Base-by-base conservation (phyloP, 2,888 invertebrate genomes). In the Acleris laterana region DNA sequence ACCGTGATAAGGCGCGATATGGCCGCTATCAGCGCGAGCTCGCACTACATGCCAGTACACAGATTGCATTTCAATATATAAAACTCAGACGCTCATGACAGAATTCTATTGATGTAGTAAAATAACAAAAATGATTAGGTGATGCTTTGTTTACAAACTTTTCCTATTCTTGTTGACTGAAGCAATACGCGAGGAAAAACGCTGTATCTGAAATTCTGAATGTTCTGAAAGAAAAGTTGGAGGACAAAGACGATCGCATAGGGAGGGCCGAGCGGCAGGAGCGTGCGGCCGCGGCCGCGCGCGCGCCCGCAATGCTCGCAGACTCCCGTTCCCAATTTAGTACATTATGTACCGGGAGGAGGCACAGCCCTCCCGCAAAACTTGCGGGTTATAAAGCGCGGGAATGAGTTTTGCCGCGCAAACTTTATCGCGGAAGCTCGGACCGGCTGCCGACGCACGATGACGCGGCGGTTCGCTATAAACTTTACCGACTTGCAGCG, bases 351-450 rank as follows among this genome's bases (percentile, higher is more conserved):
- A 87, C 80, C 70, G 69, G 53, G 55, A 32, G 55, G 42, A 55
- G 53, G 51, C 56, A 52, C 38, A 51, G 61, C 78, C 80, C 79
- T 74, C 74, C 79, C 78, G 79, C 84, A 81, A 88, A 88, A 86
- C 84, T 84, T 84, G 76, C 80, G 80, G 80, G 82, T 81, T 84
- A 84, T 87, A 88, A 89, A 89, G 87, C 88, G 89, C 90, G 90
- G 88, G 88, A 90, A 89, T 85, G 89, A 88, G 83, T 86, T 89
- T 89, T 88, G 87, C 81, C 88, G 88, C 89, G 84, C 78, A 90
- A 90, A 90, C 85, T 90, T 87, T 88, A 87, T 87, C 82, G 80
- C 83, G 71, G 78, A 78, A 80, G 78, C 77, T 77, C 74, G 74
- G 74, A 74, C 72, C 52, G n/a, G 57, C 57, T 55, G 73, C 78